phyloP scores from a whole-genome alignment of 2,113 vertebrate genomes.

The Lipophrys pholis region DNA sequence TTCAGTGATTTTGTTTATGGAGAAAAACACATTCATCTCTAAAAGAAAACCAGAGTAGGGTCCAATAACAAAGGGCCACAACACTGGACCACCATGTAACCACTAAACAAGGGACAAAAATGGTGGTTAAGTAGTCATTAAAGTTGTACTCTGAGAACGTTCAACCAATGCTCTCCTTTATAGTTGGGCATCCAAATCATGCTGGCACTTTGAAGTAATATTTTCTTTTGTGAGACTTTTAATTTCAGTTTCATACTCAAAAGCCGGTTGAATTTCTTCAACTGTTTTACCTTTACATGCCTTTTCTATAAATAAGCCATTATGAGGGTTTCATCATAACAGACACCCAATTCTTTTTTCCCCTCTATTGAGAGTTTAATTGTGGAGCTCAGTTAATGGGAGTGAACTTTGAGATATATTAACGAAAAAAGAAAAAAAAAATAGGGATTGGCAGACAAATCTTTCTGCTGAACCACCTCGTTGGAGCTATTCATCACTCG shows the following conservation, averaged over 20 bases:
- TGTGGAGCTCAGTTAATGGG: conserved; percentile 40
- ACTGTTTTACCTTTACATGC: conserved; percentile 15
- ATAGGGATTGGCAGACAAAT: conserved; percentile 25
- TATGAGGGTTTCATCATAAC: conserved; percentile 48
- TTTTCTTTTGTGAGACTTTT: conserved; percentile 12
- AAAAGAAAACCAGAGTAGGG: not conserved
- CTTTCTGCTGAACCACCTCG: conserved; percentile 32
- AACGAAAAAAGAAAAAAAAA: too few species aligned
- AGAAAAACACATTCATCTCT: not conserved
- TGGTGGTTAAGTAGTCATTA: not conserved
- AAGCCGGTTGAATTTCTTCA: conserved; percentile 16
- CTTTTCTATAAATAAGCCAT: conserved; percentile 36
- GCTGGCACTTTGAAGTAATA: not conserved
- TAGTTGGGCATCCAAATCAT: not conserved
- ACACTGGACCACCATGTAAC: not conserved
- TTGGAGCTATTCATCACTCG: conserved; percentile 33
- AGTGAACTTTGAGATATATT: conserved; percentile 51
- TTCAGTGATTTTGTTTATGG: not conserved
- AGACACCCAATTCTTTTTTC: conserved; percentile 42
- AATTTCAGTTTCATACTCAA: conserved; percentile 4
- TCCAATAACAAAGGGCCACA: not conserved
- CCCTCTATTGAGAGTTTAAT: conserved; percentile 42
- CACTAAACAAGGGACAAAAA: not conserved
- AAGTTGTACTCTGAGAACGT: not conserved
- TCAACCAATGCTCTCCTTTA: not conserved